Evolutionary conservation across 2,888 invertebrate genomes (phyloP), one percentile per base, ranked within the genome.

Genomic region (Sisyra nigra): DNA sequence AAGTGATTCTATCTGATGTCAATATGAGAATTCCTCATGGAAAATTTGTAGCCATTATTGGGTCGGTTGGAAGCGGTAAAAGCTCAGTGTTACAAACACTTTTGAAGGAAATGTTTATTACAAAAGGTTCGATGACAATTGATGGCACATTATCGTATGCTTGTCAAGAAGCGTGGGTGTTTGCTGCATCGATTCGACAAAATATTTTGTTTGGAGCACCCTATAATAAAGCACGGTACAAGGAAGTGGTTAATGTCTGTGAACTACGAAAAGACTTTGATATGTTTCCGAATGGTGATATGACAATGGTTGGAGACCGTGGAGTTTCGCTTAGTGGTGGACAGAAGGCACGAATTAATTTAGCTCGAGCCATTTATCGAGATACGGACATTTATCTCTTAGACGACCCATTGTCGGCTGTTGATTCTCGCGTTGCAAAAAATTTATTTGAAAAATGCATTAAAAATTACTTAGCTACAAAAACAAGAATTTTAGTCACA

Each of bases 91-190:
- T 85, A 0, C 76, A 80, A 52, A 76, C 80, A 0, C 7, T 76
- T 36, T 58, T 74, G 46, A 71, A 72, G 3, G 81, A 82, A 57
- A 55, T 80, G 2, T 67, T 69, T 5, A 54, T 71, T 7, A 60
- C 64, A 4, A 54, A 58, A 39, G 87, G 89, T 34, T 65, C 63
- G 9, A 61, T 86, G 14, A 65, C 70, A 42, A 66, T 82, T 10
- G 68, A 69, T 41, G 88, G 79, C 2, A 64, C 57, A 30, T 45
- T 78, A 10, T 76, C 80, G 18, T 91, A 88, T 59, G 82, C 85
- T 0, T 71, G 80, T 49, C 88, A 89, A 61, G 85, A 89, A 57
- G 74, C 91, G 6, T 92, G 91, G 91, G 72, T 83, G 0, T 83
- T 82, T 56, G 76, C 76, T 1, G 73, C 75, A 11, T 78, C 82